A percentile compares a stretch with the other conserved stretches of the same genome.
Evolutionary conservation across 2,888 invertebrate genomes (phyloP).

Genomic region (Pollenia amentaria): DNA sequence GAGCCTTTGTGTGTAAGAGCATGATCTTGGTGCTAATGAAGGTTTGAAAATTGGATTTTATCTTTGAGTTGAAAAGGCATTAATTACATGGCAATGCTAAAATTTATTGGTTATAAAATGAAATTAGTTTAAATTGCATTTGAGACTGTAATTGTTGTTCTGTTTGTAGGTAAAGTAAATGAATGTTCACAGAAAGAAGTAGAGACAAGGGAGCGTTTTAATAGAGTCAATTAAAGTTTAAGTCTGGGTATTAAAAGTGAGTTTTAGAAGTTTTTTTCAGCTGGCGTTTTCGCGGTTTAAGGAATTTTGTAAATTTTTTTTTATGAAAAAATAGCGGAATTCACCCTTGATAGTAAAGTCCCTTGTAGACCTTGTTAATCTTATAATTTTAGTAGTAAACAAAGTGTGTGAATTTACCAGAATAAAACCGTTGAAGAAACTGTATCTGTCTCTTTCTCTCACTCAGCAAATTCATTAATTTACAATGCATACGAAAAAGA

Average conservation of each 20-base stretch:
- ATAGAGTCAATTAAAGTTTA: conserved; percentile 9
- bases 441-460: too few relatives aligned
- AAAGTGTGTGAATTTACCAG: too few relatives aligned
- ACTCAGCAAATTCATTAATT: too few relatives aligned
- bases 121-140: conserved; percentile 57
- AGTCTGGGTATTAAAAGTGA: background rate
- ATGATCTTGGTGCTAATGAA: conserved; percentile 58
- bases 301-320: background rate
- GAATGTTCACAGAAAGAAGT: background rate
- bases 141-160: background rate
- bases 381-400: too few relatives aligned
- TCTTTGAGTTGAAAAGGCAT: conserved; percentile 37
- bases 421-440: too few relatives aligned
- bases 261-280: background rate
- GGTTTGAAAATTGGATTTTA: conserved; percentile 57
- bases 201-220: conserved; percentile 7
- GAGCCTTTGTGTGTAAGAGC: conserved; percentile 13
- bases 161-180: background rate
- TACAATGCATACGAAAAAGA: too few relatives aligned
- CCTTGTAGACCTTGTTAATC: too few relatives aligned
- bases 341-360: too few relatives aligned
- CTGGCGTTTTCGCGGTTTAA: background rate
- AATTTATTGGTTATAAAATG: conserved; percentile 66
- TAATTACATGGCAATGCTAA: conserved; percentile 56
- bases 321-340: background rate